Percentiles rank a stretch among this genome's conserved stretches.
Conservation (phyloP, 1,140 invertebrate species). For the Coelopa frigida region DNA sequence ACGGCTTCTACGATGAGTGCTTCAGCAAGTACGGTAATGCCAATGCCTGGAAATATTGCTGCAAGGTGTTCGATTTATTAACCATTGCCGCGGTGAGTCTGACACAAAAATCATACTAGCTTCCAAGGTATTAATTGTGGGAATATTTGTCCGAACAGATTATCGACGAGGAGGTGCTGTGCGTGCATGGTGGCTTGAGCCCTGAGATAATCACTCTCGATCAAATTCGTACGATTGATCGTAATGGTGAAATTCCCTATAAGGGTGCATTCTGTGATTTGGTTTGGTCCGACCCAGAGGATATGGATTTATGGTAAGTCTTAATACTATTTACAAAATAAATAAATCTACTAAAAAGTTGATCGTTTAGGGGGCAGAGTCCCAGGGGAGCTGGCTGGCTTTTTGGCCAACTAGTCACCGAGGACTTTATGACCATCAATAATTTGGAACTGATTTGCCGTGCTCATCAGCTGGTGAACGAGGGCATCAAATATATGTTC, state of each 20-base stretch:
- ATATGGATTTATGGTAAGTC: conserved; percentile 75
- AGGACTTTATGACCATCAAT: conserved; percentile 90
- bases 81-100: conserved; percentile 90
- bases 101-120: conserved; percentile 6
- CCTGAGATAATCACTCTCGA: conserved; percentile 86
- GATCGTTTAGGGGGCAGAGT: conserved; percentile 61
- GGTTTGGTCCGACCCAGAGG: conserved; percentile 95
- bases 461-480: conserved; percentile 95
- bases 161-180: conserved; percentile 92
- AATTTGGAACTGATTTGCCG: conserved; percentile 84
- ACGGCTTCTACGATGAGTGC: conserved; percentile 99
- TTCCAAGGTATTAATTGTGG: background rate
- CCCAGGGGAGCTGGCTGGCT: conserved; percentile 90
- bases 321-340: background rate
- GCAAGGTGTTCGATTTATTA: conserved; percentile 94
- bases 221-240: conserved; percentile 88
- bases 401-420: conserved; percentile 84
- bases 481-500: conserved; percentile 95
- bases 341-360: background rate
- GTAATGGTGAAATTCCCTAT: conserved; percentile 96
- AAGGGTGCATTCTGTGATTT: conserved; percentile 93
- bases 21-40: conserved; percentile 98
- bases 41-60: conserved; percentile 98
- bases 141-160: conserved; percentile 57
- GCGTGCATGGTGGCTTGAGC: conserved; percentile 94